A percentile compares a stretch with the other conserved stretches of the same genome.
Conservation (phyloP, 2,888 invertebrate species). For the Brachyopa scutellaris region DNA sequence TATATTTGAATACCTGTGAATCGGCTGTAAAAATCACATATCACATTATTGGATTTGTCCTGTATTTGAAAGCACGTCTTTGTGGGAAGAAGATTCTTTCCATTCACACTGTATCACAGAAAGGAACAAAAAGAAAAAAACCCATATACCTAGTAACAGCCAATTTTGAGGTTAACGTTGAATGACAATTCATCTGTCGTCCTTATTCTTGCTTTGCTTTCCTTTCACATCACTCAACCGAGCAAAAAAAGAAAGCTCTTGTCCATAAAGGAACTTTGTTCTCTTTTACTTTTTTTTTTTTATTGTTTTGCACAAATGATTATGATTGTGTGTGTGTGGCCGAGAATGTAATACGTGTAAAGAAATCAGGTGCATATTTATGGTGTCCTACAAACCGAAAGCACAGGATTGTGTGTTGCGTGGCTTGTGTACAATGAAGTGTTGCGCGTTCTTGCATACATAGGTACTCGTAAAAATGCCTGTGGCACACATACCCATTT, state of each 20-base stretch:
- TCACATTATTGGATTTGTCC: no score
- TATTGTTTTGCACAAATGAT: no score
- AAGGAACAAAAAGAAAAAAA: neutral
- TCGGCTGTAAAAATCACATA: no score
- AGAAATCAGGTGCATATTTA: neutral
- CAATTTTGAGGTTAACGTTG: slow-evolving; percentile 1
- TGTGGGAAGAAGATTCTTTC: neutral
- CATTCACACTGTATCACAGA: neutral
- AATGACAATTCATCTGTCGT: slow-evolving; percentile 3
- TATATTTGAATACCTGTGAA: no score
- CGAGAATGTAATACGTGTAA: no score
- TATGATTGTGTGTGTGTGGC: neutral
- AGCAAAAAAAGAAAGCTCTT: neutral
- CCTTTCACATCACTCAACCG: neutral
- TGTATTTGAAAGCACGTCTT: no score
- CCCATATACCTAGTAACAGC: neutral
- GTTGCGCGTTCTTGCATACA: slow-evolving; percentile 19
- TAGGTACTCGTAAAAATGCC: no score
- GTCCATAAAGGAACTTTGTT: neutral
- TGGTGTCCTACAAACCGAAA: neutral
- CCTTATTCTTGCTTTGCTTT: neutral
- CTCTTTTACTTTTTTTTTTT: neutral
- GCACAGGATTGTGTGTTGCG: neutral
- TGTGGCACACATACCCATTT: neutral
- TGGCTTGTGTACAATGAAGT: no score